Base-by-base conservation (phyloP, 1,140 invertebrate genomes). In the Polypedilum pembai region DNA sequence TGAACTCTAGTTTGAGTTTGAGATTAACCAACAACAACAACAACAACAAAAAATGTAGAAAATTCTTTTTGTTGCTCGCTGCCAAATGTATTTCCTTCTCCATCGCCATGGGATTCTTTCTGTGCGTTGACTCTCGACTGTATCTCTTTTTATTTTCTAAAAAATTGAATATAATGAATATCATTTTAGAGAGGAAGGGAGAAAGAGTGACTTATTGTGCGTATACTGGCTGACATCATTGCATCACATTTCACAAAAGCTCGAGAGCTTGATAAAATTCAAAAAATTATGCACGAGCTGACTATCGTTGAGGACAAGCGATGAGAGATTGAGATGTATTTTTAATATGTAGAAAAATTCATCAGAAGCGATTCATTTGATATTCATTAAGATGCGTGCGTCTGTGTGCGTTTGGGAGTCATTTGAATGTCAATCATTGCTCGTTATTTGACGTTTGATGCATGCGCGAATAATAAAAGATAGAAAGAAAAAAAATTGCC, bases 381-480 rank as follows among this genome's bases (percentile, higher is more conserved):
- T 69, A 69, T 69, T 69, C 65, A 69, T 69, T 69, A 69, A 69
- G 7, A 69, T 69, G 65, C 65, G 65, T 69, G 20, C 18, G 8
- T 69, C n/a, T 56, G 45, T 69, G 65, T 69, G 65, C 17, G 65
- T 69, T 18, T 69, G 65, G 8, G n/a, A 56, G 45, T 12, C 45
- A 56, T 56, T 56, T 56, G 45, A 56, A 56, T 56, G 45, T 56
- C 45, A 56, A 56, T 56, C n/a, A 4, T 56, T 56, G 15, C n/a
- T 56, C 45, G 12, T 15, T n/a, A 45, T 56, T n/a, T 33, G 24
- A 33, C 1, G 24, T 5, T 33, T 5, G 24, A 33, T 33, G 24
- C 45, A 56, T 15, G 45, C 45, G 12, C 12, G n/a, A 12, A 56
- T 56, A 15, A 12, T 4, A 4, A 56, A 56, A 56, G 15, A 56